Percentiles rank a stretch among this genome's conserved stretches.
Conservation (phyloP, 1,140 invertebrate species). For the Papilio dardanus region DNA sequence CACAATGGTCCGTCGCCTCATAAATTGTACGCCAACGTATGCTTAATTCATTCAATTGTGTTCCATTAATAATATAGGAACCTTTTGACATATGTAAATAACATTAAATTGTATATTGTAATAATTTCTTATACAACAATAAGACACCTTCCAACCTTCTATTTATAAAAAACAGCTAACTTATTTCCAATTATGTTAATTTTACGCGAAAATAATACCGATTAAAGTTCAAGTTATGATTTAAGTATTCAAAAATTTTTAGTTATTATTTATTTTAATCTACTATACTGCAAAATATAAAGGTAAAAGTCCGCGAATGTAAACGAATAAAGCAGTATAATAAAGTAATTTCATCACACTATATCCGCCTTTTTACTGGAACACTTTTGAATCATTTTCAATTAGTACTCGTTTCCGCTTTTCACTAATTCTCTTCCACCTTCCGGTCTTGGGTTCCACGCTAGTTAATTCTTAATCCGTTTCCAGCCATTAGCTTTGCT, state of each 20-base stretch:
- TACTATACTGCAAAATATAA: neutral
- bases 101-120: slow-evolving; percentile 31
- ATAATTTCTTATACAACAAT: no score
- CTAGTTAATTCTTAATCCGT: slow-evolving; percentile 35
- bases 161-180: no score
- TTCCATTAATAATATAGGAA: slow-evolving; percentile 27
- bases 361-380: slow-evolving; percentile 14
- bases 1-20: slow-evolving; percentile 65
- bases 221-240: neutral
- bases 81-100: slow-evolving; percentile 38
- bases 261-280: neutral
- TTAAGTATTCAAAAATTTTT: neutral
- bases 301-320: neutral
- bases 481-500: slow-evolving; percentile 36
- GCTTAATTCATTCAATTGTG: slow-evolving; percentile 45
- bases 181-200: neutral
- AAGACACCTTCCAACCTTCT: no score
- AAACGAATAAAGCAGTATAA: neutral
- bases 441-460: slow-evolving; percentile 32
- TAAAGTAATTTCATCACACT: slow-evolving; percentile 16
- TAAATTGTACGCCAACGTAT: slow-evolving; percentile 67
- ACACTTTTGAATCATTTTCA: slow-evolving; percentile 27
- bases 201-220: neutral
- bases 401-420: slow-evolving; percentile 31
- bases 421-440: slow-evolving; percentile 35